Percentiles rank a stretch among this genome's conserved stretches.
These are phyloP conservation scores for Stenolophus ochropezus DNA, from an alignment of 2,888 invertebrate genomes.

Conservation along the genomic window DNA sequence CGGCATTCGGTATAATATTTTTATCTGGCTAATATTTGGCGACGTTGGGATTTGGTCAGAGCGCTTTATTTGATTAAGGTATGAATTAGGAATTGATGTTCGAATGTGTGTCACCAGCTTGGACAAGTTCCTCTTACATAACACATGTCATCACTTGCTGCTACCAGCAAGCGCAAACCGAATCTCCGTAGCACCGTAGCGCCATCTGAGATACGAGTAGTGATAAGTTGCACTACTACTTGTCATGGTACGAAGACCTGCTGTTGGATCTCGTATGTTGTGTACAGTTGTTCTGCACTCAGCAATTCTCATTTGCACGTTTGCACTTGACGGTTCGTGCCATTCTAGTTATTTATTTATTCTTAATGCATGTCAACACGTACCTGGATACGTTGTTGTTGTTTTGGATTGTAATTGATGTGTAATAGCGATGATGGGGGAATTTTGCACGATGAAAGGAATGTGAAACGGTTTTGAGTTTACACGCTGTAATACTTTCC, in stretches of 20 bases:
- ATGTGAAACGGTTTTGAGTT: neutral
- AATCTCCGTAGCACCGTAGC: neutral
- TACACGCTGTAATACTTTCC: neutral
- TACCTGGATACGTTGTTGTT: constrained; percentile 1
- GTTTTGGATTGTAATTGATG: constrained; percentile 20
- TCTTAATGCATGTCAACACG: constrained; percentile 41
- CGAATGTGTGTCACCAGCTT: neutral
- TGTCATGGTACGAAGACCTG: constrained; percentile 31
- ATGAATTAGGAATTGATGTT: no score
- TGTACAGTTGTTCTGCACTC: neutral
- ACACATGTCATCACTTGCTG: constrained; percentile 13
- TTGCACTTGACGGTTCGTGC: constrained; percentile 29
- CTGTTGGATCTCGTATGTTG: neutral
- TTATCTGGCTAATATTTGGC: no score
- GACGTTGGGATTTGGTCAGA: no score
- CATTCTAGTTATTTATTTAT: constrained; percentile 27
- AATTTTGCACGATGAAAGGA: neutral
- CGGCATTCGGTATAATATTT: no score
- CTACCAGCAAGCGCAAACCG: neutral
- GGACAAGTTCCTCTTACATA: constrained; percentile 1
- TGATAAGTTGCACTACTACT: constrained; percentile 40
- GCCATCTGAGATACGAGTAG: constrained; percentile 7
- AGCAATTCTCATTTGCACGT: constrained; percentile 30
- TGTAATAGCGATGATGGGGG: constrained; percentile 12
- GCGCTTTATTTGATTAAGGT: no score